Evolutionary conservation across 2,113 vertebrate genomes (phyloP), one percentile per base, ranked within the genome.

Genomic region (Paedocypris sp.): DNA sequence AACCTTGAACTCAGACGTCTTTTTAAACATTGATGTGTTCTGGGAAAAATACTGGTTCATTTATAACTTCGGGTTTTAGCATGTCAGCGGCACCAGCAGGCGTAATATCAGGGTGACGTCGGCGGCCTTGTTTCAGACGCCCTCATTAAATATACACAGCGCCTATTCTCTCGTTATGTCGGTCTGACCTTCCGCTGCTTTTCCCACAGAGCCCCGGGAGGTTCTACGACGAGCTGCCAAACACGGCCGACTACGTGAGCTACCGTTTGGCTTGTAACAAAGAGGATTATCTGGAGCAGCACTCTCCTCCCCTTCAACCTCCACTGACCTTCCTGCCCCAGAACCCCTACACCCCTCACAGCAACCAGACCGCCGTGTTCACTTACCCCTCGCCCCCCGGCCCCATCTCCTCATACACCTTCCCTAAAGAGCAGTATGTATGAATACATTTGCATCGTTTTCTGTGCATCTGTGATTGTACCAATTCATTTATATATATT

Each of bases 391-490:
- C 87, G 9, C 57, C 81, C 4, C 73, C 83, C 0, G 86, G 83
- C 22, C 79, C 88, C 67, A 74, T 86, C 22, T 83, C 86, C 41
- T 85, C 86, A 2, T 90, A 89, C 76, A 87, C 89, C 48, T 90
- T 88, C 64, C 88, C 90, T 58, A 89, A 91, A 82, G 90, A 92
- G 76, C 89, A 91, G 74, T 90, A 90, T 3, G 87, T 92, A 53
- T 91, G 72, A 89, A 56, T 16, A 1, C 1, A 52, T 36, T 12
- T 4, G 29, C 3, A 4, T 28, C 38, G 47, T 20, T 48, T 3
- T 28, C 19, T 47, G 5, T 31, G 19, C 22, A 13, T 23, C 22
- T 49, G 33, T 20, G 15, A n/a, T 23, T 25, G 33, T 26, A n/a
- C n/a, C n/a, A n/a, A n/a, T n/a, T n/a, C n/a, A n/a, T 39, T 16